Evolutionary conservation across 1,140 invertebrate genomes (phyloP).

Genomic region (Heliconius congener): DNA sequence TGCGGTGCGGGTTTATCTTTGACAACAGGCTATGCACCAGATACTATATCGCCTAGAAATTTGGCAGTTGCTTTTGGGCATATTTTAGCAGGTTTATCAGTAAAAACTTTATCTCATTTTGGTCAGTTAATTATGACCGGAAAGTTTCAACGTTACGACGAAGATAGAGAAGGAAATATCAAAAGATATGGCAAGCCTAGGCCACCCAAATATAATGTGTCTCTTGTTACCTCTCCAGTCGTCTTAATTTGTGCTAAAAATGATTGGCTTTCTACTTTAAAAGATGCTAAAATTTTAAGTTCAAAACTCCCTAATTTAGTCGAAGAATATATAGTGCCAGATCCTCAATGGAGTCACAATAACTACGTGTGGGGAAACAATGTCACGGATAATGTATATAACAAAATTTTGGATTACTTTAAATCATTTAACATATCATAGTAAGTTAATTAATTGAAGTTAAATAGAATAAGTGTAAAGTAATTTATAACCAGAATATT

Average conservation of each 20-base stretch:
- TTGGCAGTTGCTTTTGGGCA: slow-evolving; percentile 56
- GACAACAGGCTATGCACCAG: slow-evolving; percentile 50
- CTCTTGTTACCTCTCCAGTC: slow-evolving; percentile 82
- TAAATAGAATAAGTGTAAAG: no score
- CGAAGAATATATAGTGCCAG: slow-evolving; percentile 63
- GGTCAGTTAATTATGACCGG: slow-evolving; percentile 66
- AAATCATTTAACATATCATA: slow-evolving; percentile 35
- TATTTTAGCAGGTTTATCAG: slow-evolving; percentile 53
- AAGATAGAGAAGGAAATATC: slow-evolving; percentile 79
- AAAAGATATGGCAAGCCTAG: slow-evolving; percentile 75
- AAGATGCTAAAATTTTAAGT: slow-evolving; percentile 82
- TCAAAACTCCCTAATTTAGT: slow-evolving; percentile 77
- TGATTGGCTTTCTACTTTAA: slow-evolving; percentile 82
- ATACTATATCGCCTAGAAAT: slow-evolving; percentile 50
- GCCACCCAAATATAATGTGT: slow-evolving; percentile 83
- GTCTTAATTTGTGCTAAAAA: slow-evolving; percentile 83
- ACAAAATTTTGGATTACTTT: slow-evolving; percentile 62
- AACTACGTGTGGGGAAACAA: slow-evolving; percentile 59
- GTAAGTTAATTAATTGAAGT: neutral
- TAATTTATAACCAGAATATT: no score
- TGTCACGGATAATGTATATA: slow-evolving; percentile 51
- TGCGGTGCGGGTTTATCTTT: slow-evolving; percentile 52
- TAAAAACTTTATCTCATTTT: slow-evolving; percentile 61
- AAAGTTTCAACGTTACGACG: slow-evolving; percentile 78
- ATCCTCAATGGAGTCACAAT: slow-evolving; percentile 67